These are phyloP conservation scores for Chauna torquata DNA, from an alignment of 2,113 vertebrate genomes.

Conservation along the genomic window DNA sequence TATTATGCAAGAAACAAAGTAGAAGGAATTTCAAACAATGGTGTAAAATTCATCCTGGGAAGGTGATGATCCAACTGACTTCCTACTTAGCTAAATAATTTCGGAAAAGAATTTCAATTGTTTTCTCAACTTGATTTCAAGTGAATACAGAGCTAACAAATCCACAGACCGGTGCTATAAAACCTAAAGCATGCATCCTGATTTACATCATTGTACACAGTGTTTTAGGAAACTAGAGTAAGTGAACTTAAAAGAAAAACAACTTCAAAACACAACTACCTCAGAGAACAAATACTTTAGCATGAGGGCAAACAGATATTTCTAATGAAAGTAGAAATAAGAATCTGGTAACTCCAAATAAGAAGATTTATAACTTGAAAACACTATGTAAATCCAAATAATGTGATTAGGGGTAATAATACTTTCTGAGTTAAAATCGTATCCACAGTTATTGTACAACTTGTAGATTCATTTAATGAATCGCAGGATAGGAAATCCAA, in stretches of 20 bases:
- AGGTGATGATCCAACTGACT: not conserved
- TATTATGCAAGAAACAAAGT: not conserved
- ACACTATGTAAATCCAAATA: not conserved
- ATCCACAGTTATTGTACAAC: not conserved
- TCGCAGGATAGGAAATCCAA: not conserved
- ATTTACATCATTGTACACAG: not conserved
- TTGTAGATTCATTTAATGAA: not conserved
- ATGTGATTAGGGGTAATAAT: not conserved
- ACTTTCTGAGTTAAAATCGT: not conserved
- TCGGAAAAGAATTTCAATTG: rapidly evolving
- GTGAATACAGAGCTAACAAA: not conserved
- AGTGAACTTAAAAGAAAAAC: constrained; percentile 53
- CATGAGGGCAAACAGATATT: constrained; percentile 49
- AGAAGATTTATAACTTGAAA: not conserved
- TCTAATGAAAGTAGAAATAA: constrained; percentile 1
- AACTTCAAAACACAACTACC: constrained; percentile 48
- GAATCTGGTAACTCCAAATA: constrained; percentile 21
- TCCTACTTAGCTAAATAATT: not conserved
- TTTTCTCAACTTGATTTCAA: not conserved
- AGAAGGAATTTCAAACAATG: not conserved
- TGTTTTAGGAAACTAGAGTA: constrained; percentile 30
- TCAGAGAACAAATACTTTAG: constrained; percentile 55
- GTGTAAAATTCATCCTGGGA: not conserved
- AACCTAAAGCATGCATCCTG: not conserved
- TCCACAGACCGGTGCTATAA: not conserved